Conservation (phyloP, 2,113 vertebrate genomes). For the Zosterops lateralis region DNA sequence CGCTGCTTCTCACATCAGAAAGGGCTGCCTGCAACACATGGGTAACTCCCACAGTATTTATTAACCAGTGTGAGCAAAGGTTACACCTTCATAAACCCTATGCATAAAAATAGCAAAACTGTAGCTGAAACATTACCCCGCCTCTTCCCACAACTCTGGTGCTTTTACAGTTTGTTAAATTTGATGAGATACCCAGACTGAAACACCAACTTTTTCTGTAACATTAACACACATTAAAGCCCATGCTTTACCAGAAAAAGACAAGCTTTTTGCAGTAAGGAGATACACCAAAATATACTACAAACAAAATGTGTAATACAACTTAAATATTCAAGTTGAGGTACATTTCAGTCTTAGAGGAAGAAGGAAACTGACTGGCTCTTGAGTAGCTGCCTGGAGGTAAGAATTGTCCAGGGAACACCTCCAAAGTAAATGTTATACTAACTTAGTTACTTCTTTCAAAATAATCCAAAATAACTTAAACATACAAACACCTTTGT, state of each 20-base stretch:
- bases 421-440: not conserved
- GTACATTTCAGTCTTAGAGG: not conserved
- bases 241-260: not conserved
- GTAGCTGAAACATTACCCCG: not conserved
- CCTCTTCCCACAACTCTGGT: not conserved
- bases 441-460: not conserved
- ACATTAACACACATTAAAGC: not conserved
- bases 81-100: not conserved
- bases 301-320: not conserved
- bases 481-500: not conserved
- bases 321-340: not conserved
- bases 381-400: not conserved
- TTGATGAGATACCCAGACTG: not conserved
- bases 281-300: not conserved
- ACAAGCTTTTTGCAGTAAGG: not conserved
- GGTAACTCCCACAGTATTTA: not conserved
- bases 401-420: not conserved
- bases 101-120: not conserved
- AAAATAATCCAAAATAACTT: not conserved
- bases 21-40: not conserved
- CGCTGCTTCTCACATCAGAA: not conserved
- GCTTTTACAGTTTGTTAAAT: not conserved
- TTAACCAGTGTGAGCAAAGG: constrained; percentile 43
- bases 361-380: not conserved
- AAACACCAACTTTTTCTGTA: not conserved